phyloP scores from a whole-genome alignment of 2,113 vertebrate species.

The Chaenocephalus aceratus region DNA sequence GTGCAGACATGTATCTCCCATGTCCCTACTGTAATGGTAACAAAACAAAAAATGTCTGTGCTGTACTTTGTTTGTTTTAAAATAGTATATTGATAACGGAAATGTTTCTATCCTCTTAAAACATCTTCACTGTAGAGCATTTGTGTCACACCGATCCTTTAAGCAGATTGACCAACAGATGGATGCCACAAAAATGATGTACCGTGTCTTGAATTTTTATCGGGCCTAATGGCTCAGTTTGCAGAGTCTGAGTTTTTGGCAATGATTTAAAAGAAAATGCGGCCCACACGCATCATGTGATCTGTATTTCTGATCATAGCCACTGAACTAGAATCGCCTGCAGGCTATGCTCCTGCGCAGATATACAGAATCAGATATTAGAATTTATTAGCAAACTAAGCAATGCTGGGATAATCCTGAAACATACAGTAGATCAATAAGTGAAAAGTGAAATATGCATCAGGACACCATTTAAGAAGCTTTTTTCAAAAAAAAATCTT shows the following conservation, averaged over 20 bases:
- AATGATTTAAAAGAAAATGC: background rate
- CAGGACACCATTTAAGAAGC: background rate
- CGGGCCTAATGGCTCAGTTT: background rate
- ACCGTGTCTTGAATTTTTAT: background rate
- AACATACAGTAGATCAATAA: background rate
- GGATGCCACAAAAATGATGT: background rate
- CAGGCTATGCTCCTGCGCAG: background rate
- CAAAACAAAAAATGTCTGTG: too few relatives aligned
- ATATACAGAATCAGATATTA: background rate
- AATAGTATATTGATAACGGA: background rate
- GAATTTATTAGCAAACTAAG: background rate
- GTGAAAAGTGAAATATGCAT: background rate
- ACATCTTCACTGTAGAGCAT: background rate
- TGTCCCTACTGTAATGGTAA: background rate
- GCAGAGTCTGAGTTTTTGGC: too few relatives aligned
- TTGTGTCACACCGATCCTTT: background rate
- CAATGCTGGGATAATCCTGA: background rate
- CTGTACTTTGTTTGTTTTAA: background rate
- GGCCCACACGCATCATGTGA: background rate
- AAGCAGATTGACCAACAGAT: background rate
- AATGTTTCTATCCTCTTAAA: constrained; percentile 1
- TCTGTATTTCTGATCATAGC: background rate
- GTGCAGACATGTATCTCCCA: constrained; percentile 28
- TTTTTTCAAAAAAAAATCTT: background rate
- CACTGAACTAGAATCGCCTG: background rate